A percentile compares a stretch with the other conserved stretches of the same genome.
phyloP scores from a whole-genome alignment of 1,140 invertebrate genomes.

The Calycopis cecrops region DNA sequence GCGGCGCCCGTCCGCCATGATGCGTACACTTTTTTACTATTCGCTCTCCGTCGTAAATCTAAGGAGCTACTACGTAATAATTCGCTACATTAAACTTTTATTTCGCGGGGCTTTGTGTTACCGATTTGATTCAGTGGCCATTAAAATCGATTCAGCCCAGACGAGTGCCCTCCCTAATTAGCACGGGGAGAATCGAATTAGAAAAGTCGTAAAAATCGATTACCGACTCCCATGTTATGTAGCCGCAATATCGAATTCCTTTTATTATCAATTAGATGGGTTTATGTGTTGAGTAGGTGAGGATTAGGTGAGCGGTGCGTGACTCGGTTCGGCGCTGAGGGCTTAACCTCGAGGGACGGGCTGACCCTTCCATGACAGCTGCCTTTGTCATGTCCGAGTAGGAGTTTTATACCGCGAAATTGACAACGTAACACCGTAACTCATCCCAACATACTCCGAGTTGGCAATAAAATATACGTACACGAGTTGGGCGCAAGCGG shows the following conservation, averaged over 20 bases:
- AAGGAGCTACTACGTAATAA: constrained; percentile 19
- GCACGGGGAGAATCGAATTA: constrained; percentile 32
- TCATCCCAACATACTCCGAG: constrained; percentile 47
- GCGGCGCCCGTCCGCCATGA: constrained; percentile 29
- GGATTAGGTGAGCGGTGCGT: constrained; percentile 62
- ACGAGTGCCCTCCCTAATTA: constrained; percentile 24
- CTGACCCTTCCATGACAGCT: constrained; percentile 62
- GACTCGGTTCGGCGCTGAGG: constrained; percentile 39
- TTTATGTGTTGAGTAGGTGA: constrained; percentile 64
- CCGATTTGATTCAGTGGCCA: constrained; percentile 23
- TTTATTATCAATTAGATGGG: constrained; percentile 73
- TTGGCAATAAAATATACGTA: constrained; percentile 52
- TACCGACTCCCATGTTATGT: constrained; percentile 55
- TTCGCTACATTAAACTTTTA: constrained; percentile 28
- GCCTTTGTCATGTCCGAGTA: constrained; percentile 57
- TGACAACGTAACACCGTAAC: constrained; percentile 55
- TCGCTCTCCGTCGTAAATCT: constrained; percentile 16
- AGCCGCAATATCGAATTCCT: constrained; percentile 61
- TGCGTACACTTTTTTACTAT: constrained; percentile 16
- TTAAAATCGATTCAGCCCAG: constrained; percentile 27
- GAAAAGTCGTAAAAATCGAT: constrained; percentile 63
- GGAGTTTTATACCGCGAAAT: constrained; percentile 65
- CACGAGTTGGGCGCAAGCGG: constrained; percentile 27
- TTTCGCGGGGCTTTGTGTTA: constrained; percentile 23
- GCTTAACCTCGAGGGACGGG: constrained; percentile 59